These are phyloP conservation scores for Limnodromus scolopaceus DNA, from an alignment of 2,797 vertebrate genomes.

Conservation along the genomic window DNA sequence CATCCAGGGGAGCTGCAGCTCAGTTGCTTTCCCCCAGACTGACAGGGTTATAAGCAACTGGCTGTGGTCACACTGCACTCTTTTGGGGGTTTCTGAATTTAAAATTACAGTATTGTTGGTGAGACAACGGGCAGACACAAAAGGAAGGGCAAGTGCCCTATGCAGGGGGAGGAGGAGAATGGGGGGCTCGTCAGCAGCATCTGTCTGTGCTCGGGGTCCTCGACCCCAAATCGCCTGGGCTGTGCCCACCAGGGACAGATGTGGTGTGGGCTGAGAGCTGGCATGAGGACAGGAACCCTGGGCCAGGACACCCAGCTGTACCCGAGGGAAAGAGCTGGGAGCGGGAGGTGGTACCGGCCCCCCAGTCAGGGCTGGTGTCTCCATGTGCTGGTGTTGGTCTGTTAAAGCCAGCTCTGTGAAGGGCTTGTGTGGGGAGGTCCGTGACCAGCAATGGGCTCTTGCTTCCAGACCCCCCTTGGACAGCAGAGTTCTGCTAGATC, in stretches of 20 bases:
- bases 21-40: neutral
- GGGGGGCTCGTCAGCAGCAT: neutral
- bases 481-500: too few species aligned
- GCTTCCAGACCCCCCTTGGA: neutral
- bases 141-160: neutral
- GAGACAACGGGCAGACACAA: neutral
- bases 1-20: neutral
- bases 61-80: neutral
- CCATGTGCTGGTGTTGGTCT: rapidly evolving
- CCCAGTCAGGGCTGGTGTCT: rapidly evolving
- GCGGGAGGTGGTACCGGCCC: neutral
- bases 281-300: rapidly evolving
- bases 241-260: neutral
- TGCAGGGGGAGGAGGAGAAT: neutral
- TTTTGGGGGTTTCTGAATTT: neutral
- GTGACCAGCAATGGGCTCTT: neutral
- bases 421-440: neutral
- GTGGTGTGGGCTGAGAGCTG: neutral
- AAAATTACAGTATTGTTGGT: neutral
- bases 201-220: neutral
- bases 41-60: neutral
- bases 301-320: rapidly evolving
- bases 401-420: neutral
- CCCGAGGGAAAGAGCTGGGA: neutral
- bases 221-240: rapidly evolving